Conservation (phyloP, 2,888 invertebrate genomes). For the Eupithecia abbreviata region DNA sequence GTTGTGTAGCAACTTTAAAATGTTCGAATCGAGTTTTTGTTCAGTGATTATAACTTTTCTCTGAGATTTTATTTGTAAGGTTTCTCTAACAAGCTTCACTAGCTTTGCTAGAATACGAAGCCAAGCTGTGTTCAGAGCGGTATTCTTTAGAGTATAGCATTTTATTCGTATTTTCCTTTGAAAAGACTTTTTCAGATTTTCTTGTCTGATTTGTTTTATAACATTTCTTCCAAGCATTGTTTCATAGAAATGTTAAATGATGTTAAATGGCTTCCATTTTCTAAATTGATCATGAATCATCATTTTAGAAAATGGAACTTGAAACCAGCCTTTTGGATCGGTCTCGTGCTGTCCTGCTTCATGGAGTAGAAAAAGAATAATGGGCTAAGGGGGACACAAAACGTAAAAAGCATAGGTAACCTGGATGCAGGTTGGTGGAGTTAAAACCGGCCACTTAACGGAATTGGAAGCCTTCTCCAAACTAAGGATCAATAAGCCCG, state of each 20-base stretch:
- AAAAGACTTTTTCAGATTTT: conserved; percentile 5
- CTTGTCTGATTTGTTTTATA: background rate
- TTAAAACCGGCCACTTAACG: conserved; percentile 1
- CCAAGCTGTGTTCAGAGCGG: conserved; percentile 1
- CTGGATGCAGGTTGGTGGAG: background rate
- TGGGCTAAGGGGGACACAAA: conserved; percentile 4
- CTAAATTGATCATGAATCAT: too few species aligned
- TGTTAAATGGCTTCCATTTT: background rate
- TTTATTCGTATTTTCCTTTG: background rate
- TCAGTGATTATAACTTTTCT: conserved; percentile 10
- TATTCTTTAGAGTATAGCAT: conserved; percentile 3
- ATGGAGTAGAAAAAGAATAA: conserved; percentile 4
- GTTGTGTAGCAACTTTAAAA: background rate
- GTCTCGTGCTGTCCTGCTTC: background rate
- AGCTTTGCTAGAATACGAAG: conserved; percentile 8
- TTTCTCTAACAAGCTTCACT: conserved; percentile 9
- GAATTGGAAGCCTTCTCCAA: background rate
- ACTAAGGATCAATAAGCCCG: background rate
- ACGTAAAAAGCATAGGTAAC: background rate
- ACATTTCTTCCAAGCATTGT: background rate
- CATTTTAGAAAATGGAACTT: background rate
- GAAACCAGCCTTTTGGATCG: background rate
- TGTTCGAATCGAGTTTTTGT: background rate
- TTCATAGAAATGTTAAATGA: background rate
- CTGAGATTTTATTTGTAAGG: background rate